Base-by-base conservation (phyloP, 2,888 invertebrate genomes). In the Dione juno region DNA sequence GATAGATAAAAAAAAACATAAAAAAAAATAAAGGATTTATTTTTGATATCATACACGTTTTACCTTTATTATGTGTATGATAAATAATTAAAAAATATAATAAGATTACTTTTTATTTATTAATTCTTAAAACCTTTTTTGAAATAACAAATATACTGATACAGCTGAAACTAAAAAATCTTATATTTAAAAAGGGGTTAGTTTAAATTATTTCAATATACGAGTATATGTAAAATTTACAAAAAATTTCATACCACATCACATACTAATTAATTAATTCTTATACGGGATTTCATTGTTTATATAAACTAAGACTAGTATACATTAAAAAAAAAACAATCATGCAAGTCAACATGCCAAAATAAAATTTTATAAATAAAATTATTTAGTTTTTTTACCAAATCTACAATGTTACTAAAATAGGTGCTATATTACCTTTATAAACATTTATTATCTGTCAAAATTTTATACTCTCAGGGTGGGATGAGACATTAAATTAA, bases 401-500 rank as follows among this genome's bases (percentile, higher is more conserved):
- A 7, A n/a, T 37, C 37, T 57, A 11, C 5, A 35, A 53, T 53
- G 16, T 57, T 37, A 37, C 37, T 57, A 40, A 57, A 57, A 57
- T 57, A 57, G 57, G 57, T 57, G 57, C 57, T 57, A 57, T 57
- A 57, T 37, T 57, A 57, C 6, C 37, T 11, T 57, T 9, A n/a
- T 53, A n/a, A 28, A 0, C 28, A 8, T 53, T 16, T 19, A 16
- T 57, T 57, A 57, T 57, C 37, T 37, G 16, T 57, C 16, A 40
- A 16, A 16, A 16, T 5, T 35, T 8, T 9, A 9, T 48, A 10
- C 16, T 40, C 19, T 11, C 37, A 37, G 37, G 37, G 37, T 37
- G 16, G 6, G n/a, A 57, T 13, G 9, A 10, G 37, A 57, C 1
- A 40, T 40, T 5, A 35, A 35, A n/a, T n/a, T n/a, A 11, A 19